Conservation (phyloP, 2,888 invertebrate genomes). For the Euphydryas editha region DNA sequence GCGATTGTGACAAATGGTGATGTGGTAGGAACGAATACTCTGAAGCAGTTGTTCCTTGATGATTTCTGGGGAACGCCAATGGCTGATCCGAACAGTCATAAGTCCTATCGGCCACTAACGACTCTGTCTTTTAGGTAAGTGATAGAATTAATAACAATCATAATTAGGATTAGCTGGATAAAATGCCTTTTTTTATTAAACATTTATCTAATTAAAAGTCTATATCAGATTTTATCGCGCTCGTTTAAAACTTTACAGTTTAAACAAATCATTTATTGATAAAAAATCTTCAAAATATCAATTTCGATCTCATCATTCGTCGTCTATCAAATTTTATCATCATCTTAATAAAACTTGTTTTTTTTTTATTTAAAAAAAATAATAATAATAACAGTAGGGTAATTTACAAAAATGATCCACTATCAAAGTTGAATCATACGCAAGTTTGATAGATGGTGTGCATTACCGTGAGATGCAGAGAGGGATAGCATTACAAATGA, state of each 20-base stretch:
- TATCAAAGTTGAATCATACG: constrained; percentile 7
- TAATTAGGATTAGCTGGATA: background rate
- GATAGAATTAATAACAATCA: constrained; percentile 17
- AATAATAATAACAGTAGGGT: no score
- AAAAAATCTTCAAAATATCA: no score
- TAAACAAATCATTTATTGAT: no score
- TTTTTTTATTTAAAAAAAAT: no score
- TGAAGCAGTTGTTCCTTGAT: constrained; percentile 87
- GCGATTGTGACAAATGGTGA: constrained; percentile 92
- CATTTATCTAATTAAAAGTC: no score
- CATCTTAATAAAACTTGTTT: no score
- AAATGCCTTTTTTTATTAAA: no score
- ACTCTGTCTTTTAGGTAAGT: constrained; percentile 93
- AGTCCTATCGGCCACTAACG: constrained; percentile 93
- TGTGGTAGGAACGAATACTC: constrained; percentile 86
- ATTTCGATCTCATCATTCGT: no score
- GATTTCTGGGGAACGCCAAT: constrained; percentile 96
- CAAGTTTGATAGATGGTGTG: constrained; percentile 12
- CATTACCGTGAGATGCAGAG: constrained; percentile 10
- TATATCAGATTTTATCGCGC: no score
- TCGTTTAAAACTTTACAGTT: no score
- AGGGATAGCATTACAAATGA: constrained; percentile 18
- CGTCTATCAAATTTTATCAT: no score
- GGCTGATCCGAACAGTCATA: constrained; percentile 91
- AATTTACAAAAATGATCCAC: background rate